Base-by-base conservation (phyloP, 1,140 invertebrate genomes). In the Neuroterus valhalla region DNA sequence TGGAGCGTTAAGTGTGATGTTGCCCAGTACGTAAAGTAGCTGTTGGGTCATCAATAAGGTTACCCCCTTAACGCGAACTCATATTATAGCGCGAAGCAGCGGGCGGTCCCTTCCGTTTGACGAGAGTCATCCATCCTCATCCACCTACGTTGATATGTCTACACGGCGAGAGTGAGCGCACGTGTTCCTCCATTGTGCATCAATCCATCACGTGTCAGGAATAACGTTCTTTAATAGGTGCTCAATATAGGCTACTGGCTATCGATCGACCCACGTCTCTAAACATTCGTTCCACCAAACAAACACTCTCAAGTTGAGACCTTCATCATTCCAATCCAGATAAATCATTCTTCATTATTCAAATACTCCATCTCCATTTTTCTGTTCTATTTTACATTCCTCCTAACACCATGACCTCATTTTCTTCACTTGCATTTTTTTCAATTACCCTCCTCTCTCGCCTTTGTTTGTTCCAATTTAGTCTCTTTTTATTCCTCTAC, bases 41-140 rank as follows among this genome's bases (percentile, higher is more conserved):
- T 78, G 81, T 69, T 72, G 72, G 82, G 82, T 85, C 86, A 87
- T 88, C 86, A 86, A 87, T 88, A 87, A 86, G 79, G 84, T 79
- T 82, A 85, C 81, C 44, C 78, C 81, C 82, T 84, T 84, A 83
- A 86, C 82, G 79, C 73, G 83, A 83, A 80, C 80, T 82, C 84
- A 84, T 85, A 89, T 88, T 89, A 89, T 87, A 84, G 87, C 84
- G 86, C 83, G 87, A 88, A 87, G 77, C 87, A 81, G 80, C 88
- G 86, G 86, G 87, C 86, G 88, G 86, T 88, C 89, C 85, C 87
- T 89, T 86, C 87, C 85, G 88, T 88, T 89, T 89, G 87, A 90
- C 88, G 87, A 88, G 87, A 88, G 82, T 86, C 88, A 89, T 90
- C 88, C 88, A 88, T 90, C 86, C 87, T 89, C 86, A 86, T 88